phyloP scores from a whole-genome alignment of 92 coral and sea anemone genomes.

The Isaurus tuberculatus region DNA sequence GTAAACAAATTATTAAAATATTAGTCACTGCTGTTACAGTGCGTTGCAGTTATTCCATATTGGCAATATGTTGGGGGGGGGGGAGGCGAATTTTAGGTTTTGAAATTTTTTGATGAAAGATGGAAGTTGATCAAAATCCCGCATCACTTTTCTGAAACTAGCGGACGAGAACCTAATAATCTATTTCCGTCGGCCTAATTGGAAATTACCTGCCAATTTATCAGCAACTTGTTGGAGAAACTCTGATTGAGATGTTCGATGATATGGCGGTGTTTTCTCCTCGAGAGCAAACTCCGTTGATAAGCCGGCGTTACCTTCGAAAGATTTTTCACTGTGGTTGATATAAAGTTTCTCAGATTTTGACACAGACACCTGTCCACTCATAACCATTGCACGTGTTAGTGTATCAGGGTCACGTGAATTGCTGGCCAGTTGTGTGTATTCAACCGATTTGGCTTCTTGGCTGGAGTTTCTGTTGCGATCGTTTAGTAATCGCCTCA shows the following conservation, averaged over 20 bases:
- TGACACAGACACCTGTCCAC: constrained; percentile 28
- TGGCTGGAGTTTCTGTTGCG: not conserved
- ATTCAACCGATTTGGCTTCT: not conserved
- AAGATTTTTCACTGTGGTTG: not conserved
- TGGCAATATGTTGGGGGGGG: too few species aligned
- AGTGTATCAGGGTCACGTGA: not conserved
- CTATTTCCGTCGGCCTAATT: too few species aligned
- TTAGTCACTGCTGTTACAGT: too few species aligned
- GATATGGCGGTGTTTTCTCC: constrained; percentile 60
- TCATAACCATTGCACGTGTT: constrained; percentile 21
- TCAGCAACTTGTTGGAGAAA: constrained; percentile 88
- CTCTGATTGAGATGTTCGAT: constrained; percentile 70
- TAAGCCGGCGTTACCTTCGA: not conserved
- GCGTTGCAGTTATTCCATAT: too few species aligned
- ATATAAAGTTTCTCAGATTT: constrained; percentile 30
- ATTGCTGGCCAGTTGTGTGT: not conserved
- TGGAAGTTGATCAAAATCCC: too few species aligned
- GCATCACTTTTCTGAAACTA: too few species aligned
- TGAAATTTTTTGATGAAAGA: too few species aligned
- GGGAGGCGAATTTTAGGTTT: too few species aligned
- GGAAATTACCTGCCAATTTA: constrained; percentile 63
- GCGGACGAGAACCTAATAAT: too few species aligned
- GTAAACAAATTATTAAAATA: too few species aligned
- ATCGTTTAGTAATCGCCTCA: constrained; percentile 54
- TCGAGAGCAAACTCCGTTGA: constrained; percentile 23